Base-by-base conservation (phyloP, 2,888 invertebrate genomes). In the Carabus problematicus region DNA sequence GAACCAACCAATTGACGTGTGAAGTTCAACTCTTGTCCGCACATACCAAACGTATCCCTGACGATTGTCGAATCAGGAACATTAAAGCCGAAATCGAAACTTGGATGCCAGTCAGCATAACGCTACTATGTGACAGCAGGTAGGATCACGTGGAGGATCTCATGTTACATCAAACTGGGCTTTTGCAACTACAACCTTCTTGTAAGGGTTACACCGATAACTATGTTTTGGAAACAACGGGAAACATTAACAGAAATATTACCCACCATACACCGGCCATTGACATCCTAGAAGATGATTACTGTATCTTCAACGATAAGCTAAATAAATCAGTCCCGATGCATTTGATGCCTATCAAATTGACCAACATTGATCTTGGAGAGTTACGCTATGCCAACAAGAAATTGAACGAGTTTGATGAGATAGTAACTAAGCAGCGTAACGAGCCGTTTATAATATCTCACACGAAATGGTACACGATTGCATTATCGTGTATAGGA, bases 321-420 rank as follows among this genome's bases (percentile, higher is more conserved):
- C 8, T 68, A 3, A 67, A 72, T 55, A 18, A 45, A 8, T 49
- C 54, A 7, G 39, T 16, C n/a, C 56, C 71, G 1, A 56, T 70
- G 16, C 55, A 49, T 14, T n/a, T 73, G 2, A 45, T 70, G 63
- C 71, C 71, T 18, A 71, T 72, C 19, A 61, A 70, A 16, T 60
- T 64, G 40, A 70, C 67, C 1, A 73, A 73, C 45, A 70, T 74
- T 16, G 72, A 73, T 41, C 43, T 73, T 9, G 42, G 49, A 4
- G 72, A 75, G 9, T 18, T 74, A 4, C 71, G 69, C 55, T 73
- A 71, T 19, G 73, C 72, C 3, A 62, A 69, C 56, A 74, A 73
- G 47, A 75, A 75, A 54, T 47, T 73, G 3, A 70, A 72, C 11
- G 72, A 74, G 41, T 70, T 74, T 19, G 72, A 75, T 40, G 60